Conservation (phyloP, 1,140 invertebrate genomes). For the Heliconius eleuchia region DNA sequence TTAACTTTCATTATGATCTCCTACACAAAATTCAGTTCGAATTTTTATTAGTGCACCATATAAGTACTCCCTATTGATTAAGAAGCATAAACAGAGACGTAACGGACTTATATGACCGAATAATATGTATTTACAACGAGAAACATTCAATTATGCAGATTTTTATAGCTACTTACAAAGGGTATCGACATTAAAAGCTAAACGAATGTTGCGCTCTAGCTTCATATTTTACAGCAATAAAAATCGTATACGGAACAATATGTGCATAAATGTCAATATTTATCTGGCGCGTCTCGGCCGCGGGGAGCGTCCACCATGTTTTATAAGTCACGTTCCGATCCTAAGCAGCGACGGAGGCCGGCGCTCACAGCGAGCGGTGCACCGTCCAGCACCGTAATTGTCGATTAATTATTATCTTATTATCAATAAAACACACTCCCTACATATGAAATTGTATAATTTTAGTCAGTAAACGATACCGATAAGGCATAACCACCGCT, state of each 20-base stretch:
- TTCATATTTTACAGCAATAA: slow-evolving; percentile 79
- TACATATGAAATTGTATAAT: slow-evolving; percentile 73
- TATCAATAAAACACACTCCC: slow-evolving; percentile 75
- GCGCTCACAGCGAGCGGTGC: slow-evolving; percentile 75
- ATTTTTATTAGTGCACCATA: slow-evolving; percentile 50
- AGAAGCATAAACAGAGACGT: slow-evolving; percentile 64
- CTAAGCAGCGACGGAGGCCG: slow-evolving; percentile 54
- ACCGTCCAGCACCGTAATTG: slow-evolving; percentile 75
- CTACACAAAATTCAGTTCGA: slow-evolving; percentile 46
- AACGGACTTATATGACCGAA: slow-evolving; percentile 59
- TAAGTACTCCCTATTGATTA: slow-evolving; percentile 60
- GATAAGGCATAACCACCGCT: slow-evolving; percentile 70
- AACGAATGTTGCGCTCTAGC: slow-evolving; percentile 62
- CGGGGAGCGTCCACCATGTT: slow-evolving; percentile 50
- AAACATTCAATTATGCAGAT: slow-evolving; percentile 78
- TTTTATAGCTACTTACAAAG: slow-evolving; percentile 71
- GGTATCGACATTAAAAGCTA: slow-evolving; percentile 62
- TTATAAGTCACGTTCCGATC: slow-evolving; percentile 64
- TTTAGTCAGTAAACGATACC: slow-evolving; percentile 61
- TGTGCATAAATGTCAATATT: slow-evolving; percentile 80
- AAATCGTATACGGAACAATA: slow-evolving; percentile 80
- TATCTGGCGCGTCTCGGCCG: slow-evolving; percentile 48
- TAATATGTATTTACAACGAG: slow-evolving; percentile 68
- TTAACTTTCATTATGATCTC: slow-evolving; percentile 45
- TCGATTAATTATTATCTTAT: slow-evolving; percentile 78